Base-by-base conservation (phyloP, 2,113 vertebrate species). In the Archocentrus centrarchus region DNA sequence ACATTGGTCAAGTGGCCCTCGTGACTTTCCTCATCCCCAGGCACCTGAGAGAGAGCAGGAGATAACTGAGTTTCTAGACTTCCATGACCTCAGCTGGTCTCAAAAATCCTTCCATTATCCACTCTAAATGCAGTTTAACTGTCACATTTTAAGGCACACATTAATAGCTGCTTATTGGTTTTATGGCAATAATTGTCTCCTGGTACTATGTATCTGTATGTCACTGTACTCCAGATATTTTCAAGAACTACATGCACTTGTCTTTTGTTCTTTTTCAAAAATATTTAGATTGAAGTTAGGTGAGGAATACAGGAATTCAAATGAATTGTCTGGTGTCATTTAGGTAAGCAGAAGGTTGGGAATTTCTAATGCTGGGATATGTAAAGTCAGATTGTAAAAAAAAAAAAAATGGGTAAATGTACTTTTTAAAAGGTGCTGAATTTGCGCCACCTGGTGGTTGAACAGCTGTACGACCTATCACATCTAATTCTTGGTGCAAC, bases 41-140 rank as follows among this genome's bases (percentile, higher is more conserved):
- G 96, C 2, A 96, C 76, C 96, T 96, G 87, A 63, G 22, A 82
- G 37, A 81, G 3, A 80, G 9, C 80, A 76, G 0, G 6, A 91
- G 35, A 70, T 75, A 61, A 35, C 3, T 47, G 7, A 57, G 35
- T 61, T 70, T 57, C 50, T n/a, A 20, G 5, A 75, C 5, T 79
- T 55, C 15, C 2, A 13, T 53, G 24, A 68, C 53, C 57, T 59
- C 63, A 61, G 20, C 53, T 75, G 32, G 2, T 60, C 11, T 60
- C 18, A 53, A 66, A 62, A n/a, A 55, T 47, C 5, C 22, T 35
- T 50, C 14, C 4, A 41, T 47, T 58, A 44, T n/a, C 41, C 47
- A 11, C 11, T 77, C 14, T 5, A 37, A 76, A 66, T 11, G 5
- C 55, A 30, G n/a, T 39, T 7, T 59, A 22, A 77, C 6, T 63